Evolutionary conservation across 2,888 invertebrate genomes (phyloP), one percentile per base, ranked within the genome.

Genomic region (Dasypogon diadema): DNA sequence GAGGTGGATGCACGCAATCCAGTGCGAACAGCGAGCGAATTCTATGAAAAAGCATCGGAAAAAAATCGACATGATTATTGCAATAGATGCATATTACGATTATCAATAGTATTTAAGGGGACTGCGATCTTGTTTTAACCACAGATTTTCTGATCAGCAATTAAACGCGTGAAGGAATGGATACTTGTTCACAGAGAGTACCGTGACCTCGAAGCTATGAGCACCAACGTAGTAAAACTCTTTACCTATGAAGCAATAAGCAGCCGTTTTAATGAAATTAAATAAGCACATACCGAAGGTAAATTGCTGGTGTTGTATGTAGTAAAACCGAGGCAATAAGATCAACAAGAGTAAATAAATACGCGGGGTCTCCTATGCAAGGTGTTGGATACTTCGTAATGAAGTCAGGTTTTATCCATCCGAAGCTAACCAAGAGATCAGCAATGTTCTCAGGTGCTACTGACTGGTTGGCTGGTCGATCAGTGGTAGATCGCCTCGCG

Each of bases 391-490:
- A 58, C 56, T 54, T 73, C 73, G 42, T 73, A 73, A 73, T 56
- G 46, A 58, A 73, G 73, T 73, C 56, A 58, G 73, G 73, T 73
- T 58, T 73, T 73, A 56, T 73, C 73, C 56, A 73, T 73, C 73
- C 42, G 46, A 58, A 58, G 46, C 42, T 8, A 42, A 22, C 24
- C 30, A 48, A 48, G 70, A 70, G 70, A 51, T 70, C 70, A 26
- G 65, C 46, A 46, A 21, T 10, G 70, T 34, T 46, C 6, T 26
- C 51, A 18, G 10, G 6, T 51, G 70, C 54, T 54, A 54, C 37
- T 70, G 54, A 51, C 70, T 54, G 70, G 54, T 70, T 48, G 48
- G 65, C 48, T 16, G 65, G 1, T 10, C 48, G 65, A 65, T 48
- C 48, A 48, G 37, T 65, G 48, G 65, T 37, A 70, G 70, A 70